Base-by-base conservation (phyloP, 2,113 vertebrate genomes). In the Todiramphus saurophagus region DNA sequence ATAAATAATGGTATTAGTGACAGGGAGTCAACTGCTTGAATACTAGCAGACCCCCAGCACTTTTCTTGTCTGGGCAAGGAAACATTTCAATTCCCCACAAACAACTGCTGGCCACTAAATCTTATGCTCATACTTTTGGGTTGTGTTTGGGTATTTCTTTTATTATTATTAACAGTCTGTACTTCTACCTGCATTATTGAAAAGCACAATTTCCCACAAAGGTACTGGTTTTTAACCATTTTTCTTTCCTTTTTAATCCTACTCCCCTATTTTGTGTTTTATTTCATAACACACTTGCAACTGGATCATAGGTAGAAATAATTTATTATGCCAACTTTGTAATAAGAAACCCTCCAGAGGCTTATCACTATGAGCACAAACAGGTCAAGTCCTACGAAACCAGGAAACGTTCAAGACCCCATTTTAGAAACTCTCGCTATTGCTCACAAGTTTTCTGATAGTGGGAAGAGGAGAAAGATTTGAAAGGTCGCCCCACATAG, bases 1-100 rank as follows among this genome's bases (percentile, higher is more conserved):
- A 91, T 95, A 96, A 97, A 95, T 96, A 97, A 94, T 89, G n/a
- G 21, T 77, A 37, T 75, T 86, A 92, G 56, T 70, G 89, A 69
- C 95, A 91, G 18, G 27, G 59, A 94, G 83, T 92, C 83, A 90
- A 81, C 81, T 68, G 64, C 85, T 75, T 3, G 1, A 90, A 75
- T 30, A 46, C 43, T 16, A 88, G 82, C 62, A 93, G 92, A 94
- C 85, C 48, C 56, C 62, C 78, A 73, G 70, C 33, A 82, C 64
- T 64, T 72, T 20, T 51, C 87, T 94, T 96, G 94, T 90, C 86
- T 84, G 73, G 77, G 83, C 95, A 97, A 87, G 93, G 59, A 95
- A 96, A 44, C 16, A 12, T 46, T 83, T 88, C 58, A 83, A 37
- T 11, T 89, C 35, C 60, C 63, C 51, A 56, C 2, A 4, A 55